Evolutionary conservation across 1,140 invertebrate genomes (phyloP), one percentile per base, ranked within the genome.

Genomic region (Heliconius congener): DNA sequence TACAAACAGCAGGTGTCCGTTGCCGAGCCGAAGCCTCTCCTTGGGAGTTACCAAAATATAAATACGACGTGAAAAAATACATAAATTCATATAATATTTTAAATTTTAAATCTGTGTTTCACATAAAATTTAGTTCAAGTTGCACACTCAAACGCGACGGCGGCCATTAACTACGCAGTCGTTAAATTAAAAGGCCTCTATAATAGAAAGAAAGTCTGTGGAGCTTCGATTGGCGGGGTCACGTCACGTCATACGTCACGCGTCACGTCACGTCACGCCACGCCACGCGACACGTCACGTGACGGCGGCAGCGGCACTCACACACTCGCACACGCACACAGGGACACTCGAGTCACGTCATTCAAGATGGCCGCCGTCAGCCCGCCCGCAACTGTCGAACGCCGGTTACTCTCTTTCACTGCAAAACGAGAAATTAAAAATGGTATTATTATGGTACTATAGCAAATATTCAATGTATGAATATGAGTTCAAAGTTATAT

Each of bases 391-490:
- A 88, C 88, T 86, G 90, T 88, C 92, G 91, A 90, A 89, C 92
- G 90, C 85, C 90, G 88, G 84, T 88, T 23, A 23, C 86, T 91
- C 89, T 91, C 89, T 93, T 92, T 93, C 92, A 93, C 92, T 93
- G 90, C 6, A 86, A 87, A 81, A 73, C 80, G 76, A 84, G 81
- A 82, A 75, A 75, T 75, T 60, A 39, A 30, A 11, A 13, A 34
- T 55, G 9, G 8, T 18, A 27, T 13, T 9, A 23, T 73, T 8
- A 73, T 16, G 19, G 52, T 50, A 23, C 30, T 73, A 46, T 73
- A 46, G 50, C 11, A 73, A 42, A 27, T 57, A 57, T 8, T n/a
- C 8, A 57, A 18, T 57, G 55, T 23, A 57, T 57, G 55, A 57
- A 57, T 57, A 57, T 57, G 55, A 23, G 2, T 23, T 57, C 6